Evolutionary conservation across 2,888 invertebrate species (phyloP), one percentile per base, ranked within the genome.

Genomic region (Margaritifera margaritifera): DNA sequence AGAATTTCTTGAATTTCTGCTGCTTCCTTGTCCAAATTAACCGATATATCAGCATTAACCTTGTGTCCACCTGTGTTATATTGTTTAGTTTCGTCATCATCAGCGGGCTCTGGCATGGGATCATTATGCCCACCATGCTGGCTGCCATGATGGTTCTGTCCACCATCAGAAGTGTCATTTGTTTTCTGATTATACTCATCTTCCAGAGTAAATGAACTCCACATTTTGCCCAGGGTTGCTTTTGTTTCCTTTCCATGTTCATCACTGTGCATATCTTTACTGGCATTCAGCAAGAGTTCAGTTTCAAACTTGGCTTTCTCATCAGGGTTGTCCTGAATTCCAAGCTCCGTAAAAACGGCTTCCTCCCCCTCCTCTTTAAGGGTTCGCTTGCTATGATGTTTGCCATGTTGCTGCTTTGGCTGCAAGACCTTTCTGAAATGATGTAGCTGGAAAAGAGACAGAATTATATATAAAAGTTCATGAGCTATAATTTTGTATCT

Each of bases 391-490:
- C 42, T 62, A 25, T 64, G 62, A 25, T 64, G 62, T 54, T 76
- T 74, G 18, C 55, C 74, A 24, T 64, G 72, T 25, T 69, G 63
- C 27, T 68, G 69, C 42, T 69, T 68, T 8, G 68, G 72, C 68
- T 82, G 78, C 25, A 84, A 71, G 25, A 82, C 71, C 66, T 74
- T 74, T 63, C 84, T 74, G 77, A 85, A 85, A 59, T 81, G 76
- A 20, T 70, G 63, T 27, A 85, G 66, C 85, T 85, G 80, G 31
- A 74, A 74, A 51, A 52, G n/a, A 31, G 63, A 62, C 24, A 67
- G 42, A 15, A 42, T 11, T 61, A 61, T 61, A 61, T 50, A 42
- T 50, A 42, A 11, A 42, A 22, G 25, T 61, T 22, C 42, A 20
- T 61, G 22, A 50, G 42, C 42, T 42, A 42, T 42, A 42, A 15